Evolutionary conservation across 2,888 invertebrate species (phyloP).

Genomic region (Globia sparganii): DNA sequence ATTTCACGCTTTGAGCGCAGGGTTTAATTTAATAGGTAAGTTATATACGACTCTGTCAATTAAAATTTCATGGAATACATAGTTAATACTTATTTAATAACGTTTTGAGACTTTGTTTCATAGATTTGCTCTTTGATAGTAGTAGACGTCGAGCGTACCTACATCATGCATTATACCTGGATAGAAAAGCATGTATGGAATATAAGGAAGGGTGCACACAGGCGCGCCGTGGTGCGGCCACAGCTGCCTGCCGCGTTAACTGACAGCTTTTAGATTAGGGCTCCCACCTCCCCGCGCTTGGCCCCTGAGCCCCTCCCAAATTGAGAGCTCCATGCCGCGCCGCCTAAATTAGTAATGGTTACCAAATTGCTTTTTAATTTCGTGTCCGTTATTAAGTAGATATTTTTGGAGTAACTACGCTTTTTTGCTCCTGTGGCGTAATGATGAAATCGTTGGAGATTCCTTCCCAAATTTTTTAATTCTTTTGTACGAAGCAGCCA

Average conservation of each 20-base stretch:
- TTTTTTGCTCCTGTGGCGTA: constrained; percentile 66
- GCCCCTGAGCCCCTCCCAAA: constrained; percentile 82
- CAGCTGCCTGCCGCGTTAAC: constrained; percentile 86
- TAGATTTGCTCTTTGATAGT: constrained; percentile 48
- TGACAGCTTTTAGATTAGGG: constrained; percentile 90
- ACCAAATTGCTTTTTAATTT: constrained; percentile 90
- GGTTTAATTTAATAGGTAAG: constrained; percentile 72
- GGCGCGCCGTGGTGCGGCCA: constrained; percentile 70
- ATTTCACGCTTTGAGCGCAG: constrained; percentile 75
- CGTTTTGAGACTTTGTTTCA: constrained; percentile 49
- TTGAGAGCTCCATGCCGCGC: constrained; percentile 85
- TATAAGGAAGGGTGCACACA: constrained; percentile 81
- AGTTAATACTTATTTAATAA: constrained; percentile 49
- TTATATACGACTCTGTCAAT: constrained; percentile 75
- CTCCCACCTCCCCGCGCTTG: constrained; percentile 73
- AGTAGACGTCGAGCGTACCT: constrained; percentile 7
- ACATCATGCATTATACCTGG: constrained; percentile 58
- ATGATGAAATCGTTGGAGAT: constrained; percentile 50
- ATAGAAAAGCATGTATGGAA: constrained; percentile 67
- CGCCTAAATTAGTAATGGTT: constrained; percentile 89
- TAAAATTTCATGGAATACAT: constrained; percentile 71
- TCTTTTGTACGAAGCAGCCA: constrained; percentile 21
- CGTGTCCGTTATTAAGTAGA: constrained; percentile 84
- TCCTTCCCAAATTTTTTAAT: constrained; percentile 32
- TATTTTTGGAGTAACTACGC: constrained; percentile 73